These are phyloP conservation scores for Agapostemon virescens DNA, from an alignment of 2,888 invertebrate species.

Conservation along the genomic window DNA sequence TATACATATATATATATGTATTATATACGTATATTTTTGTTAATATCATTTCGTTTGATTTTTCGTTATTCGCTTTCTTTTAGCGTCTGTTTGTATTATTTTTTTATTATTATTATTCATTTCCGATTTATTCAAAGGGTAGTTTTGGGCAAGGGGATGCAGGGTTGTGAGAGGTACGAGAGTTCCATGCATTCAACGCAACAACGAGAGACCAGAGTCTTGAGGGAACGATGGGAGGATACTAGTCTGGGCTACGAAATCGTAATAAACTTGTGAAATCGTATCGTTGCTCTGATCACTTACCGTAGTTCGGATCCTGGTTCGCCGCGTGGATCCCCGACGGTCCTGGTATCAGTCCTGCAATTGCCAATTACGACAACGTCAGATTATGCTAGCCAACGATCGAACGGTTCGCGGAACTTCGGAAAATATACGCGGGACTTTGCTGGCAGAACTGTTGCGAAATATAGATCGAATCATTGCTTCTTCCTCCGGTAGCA, in stretches of 20 bases:
- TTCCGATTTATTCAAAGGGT: constrained; percentile 27
- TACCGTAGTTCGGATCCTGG: constrained; percentile 90
- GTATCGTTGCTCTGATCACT: constrained; percentile 80
- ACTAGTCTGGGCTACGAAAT: constrained; percentile 77
- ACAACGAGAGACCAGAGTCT: constrained; percentile 79
- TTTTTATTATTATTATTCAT: neutral
- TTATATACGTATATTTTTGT: neutral
- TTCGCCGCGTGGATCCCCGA: constrained; percentile 89
- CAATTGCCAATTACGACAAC: constrained; percentile 56
- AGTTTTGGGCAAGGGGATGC: constrained; percentile 53
- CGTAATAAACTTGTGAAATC: constrained; percentile 69
- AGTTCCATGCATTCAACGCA: constrained; percentile 81
- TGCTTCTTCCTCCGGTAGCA: no score
- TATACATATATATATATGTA: no score
- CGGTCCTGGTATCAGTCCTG: constrained; percentile 92
- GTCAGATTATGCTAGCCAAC: neutral
- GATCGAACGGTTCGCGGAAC: neutral
- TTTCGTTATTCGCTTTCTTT: neutral
- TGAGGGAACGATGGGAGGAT: constrained; percentile 77
- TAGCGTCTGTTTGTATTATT: neutral
- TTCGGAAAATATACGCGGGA: neutral
- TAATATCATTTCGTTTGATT: neutral
- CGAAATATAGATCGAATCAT: neutral
- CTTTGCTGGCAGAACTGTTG: neutral
- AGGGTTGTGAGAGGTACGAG: constrained; percentile 79